Evolutionary conservation across 2,888 invertebrate species (phyloP).

Genomic region (Hydriomena furcata): DNA sequence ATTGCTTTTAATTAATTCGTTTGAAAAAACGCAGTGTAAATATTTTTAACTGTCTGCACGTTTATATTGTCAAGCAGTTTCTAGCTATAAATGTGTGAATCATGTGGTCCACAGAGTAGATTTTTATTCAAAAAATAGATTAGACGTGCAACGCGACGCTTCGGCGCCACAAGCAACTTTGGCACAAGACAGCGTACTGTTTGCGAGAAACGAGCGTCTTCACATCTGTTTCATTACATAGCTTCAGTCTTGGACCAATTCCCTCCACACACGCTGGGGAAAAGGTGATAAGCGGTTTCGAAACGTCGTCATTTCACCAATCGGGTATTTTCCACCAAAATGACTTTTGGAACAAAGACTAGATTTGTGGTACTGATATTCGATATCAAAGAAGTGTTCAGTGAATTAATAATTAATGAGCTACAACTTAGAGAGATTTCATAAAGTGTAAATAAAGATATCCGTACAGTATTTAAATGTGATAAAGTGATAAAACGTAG

Average conservation of each 20-base stretch:
- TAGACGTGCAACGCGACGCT: conserved; percentile 57
- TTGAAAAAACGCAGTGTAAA: conserved; percentile 27
- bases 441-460: conserved; percentile 46
- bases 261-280: conserved; percentile 66
- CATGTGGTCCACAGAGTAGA: conserved; percentile 29
- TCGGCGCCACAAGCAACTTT: conserved; percentile 69
- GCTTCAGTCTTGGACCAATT: conserved; percentile 73
- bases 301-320: conserved; percentile 56
- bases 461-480: conserved; percentile 47
- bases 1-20: conserved; percentile 23
- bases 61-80: not conserved
- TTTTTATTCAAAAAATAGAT: conserved; percentile 64
- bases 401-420: conserved; percentile 77
- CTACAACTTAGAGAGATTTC: conserved; percentile 68
- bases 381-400: conserved; percentile 78
- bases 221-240: conserved; percentile 78
- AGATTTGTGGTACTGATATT: conserved; percentile 73
- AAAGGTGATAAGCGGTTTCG: conserved; percentile 49
- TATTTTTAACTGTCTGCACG: conserved; percentile 17
- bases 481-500: conserved; percentile 42
- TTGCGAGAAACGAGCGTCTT: conserved; percentile 74
- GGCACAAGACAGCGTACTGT: conserved; percentile 68
- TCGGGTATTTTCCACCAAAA: conserved; percentile 41
- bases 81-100: conserved; percentile 11
- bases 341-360: conserved; percentile 61